These are phyloP conservation scores for Toxotes chatareus DNA, from an alignment of 2,113 vertebrate genomes.

Conservation along the genomic window DNA sequence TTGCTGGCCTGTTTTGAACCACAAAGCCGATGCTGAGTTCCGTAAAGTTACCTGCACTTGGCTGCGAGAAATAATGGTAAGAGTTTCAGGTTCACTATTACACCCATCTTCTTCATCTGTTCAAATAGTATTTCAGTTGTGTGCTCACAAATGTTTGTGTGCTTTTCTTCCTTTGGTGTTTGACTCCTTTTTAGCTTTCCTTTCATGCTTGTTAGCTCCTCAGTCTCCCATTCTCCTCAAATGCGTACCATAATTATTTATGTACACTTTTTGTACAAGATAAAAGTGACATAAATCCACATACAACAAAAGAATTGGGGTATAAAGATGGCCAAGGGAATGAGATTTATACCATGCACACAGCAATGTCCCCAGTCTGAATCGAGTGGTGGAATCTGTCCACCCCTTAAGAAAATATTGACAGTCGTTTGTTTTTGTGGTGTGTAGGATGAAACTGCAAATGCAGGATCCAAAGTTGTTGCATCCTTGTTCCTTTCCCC, in stretches of 20 bases:
- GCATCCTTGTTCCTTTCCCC: constrained; percentile 87
- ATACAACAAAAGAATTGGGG: too few relatives aligned
- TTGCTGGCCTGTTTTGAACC: constrained; percentile 81
- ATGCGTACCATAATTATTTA: neutral
- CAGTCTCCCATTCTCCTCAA: neutral
- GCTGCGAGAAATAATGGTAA: constrained; percentile 91
- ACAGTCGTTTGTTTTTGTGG: neutral
- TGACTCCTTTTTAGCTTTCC: neutral
- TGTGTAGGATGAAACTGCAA: constrained; percentile 77
- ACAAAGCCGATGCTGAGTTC: constrained; percentile 84
- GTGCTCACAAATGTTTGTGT: neutral
- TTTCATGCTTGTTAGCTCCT: neutral
- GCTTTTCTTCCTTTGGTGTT: neutral
- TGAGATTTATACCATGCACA: neutral
- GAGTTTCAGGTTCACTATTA: constrained; percentile 38
- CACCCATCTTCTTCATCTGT: neutral
- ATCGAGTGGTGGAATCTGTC: neutral
- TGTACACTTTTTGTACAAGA: neutral
- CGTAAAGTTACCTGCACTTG: constrained; percentile 86
- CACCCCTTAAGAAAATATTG: neutral
- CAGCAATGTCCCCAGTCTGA: neutral
- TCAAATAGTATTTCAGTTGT: neutral
- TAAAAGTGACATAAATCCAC: neutral
- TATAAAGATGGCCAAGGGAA: neutral
- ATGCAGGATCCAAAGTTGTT: constrained; percentile 79